Evolutionary conservation across 2,113 vertebrate species (phyloP).

Genomic region (Ageneiosus marmoratus): DNA sequence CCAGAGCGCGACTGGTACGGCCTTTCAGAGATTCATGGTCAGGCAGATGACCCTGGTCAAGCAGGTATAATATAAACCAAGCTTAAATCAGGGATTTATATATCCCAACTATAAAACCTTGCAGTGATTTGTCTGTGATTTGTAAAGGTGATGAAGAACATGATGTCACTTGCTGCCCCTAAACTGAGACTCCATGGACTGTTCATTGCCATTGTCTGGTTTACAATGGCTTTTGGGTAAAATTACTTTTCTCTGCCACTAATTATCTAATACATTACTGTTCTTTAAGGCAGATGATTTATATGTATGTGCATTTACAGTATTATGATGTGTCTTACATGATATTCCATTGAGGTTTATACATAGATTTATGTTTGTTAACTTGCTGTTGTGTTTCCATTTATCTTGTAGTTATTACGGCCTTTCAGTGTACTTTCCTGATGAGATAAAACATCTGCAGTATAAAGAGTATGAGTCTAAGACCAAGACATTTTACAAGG

Average conservation of each 20-base stretch:
- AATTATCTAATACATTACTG: not conserved
- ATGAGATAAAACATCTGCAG: constrained; percentile 95
- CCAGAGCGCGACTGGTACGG: constrained; percentile 94
- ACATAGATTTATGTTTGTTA: not conserved
- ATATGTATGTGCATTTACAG: not conserved
- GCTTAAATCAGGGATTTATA: not conserved
- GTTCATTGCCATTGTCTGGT: constrained; percentile 93
- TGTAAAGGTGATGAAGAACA: constrained; percentile 86
- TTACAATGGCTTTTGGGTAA: constrained; percentile 95
- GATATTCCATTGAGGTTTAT: not conserved
- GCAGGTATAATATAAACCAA: constrained; percentile 74
- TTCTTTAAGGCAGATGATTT: not conserved
- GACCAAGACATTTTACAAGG: constrained; percentile 80
- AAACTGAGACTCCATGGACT: constrained; percentile 88
- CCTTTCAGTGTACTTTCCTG: constrained; percentile 95
- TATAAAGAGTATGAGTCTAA: constrained; percentile 87
- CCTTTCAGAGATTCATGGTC: constrained; percentile 94
- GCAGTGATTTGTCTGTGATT: not conserved
- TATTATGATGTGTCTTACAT: not conserved
- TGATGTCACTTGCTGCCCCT: constrained; percentile 84
- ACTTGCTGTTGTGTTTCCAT: not conserved
- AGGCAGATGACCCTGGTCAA: constrained; percentile 85
- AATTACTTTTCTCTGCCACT: not conserved
- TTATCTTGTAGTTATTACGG: constrained; percentile 84
- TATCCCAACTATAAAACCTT: not conserved